Conservation (phyloP, 2,113 vertebrate genomes). For the Motacilla alba region DNA sequence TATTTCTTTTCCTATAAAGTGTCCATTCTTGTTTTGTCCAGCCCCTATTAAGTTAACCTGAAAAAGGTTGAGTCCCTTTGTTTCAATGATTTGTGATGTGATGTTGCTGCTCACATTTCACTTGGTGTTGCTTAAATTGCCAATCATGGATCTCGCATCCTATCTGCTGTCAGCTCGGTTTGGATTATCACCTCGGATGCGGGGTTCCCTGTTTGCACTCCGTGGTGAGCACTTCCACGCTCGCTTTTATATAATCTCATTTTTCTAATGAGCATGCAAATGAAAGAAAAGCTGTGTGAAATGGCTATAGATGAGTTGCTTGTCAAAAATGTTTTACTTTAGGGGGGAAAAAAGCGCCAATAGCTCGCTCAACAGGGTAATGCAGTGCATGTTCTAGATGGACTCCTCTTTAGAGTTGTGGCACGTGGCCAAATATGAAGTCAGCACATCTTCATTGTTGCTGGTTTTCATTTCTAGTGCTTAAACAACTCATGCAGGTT, state of each 20-base stretch:
- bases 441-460: slow-evolving; percentile 74
- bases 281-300: slow-evolving; percentile 84
- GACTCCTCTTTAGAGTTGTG: slow-evolving; percentile 67
- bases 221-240: slow-evolving; percentile 64
- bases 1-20: slow-evolving; percentile 36
- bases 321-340: slow-evolving; percentile 85
- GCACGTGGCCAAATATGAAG: slow-evolving; percentile 77
- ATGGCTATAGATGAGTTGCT: slow-evolving; percentile 77
- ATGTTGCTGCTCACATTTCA: slow-evolving; percentile 74
- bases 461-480: slow-evolving; percentile 65
- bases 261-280: slow-evolving; percentile 90
- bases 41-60: slow-evolving; percentile 61
- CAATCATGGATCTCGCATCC: slow-evolving; percentile 75
- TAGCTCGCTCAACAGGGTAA: slow-evolving; percentile 26
- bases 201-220: slow-evolving; percentile 45
- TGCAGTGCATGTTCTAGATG: slow-evolving; percentile 59
- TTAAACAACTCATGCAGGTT: slow-evolving; percentile 74
- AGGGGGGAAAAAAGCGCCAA: not conserved
- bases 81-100: slow-evolving; percentile 72
- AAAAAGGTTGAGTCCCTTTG: slow-evolving; percentile 67
- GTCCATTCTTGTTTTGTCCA: slow-evolving; percentile 64
- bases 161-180: slow-evolving; percentile 67
- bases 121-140: slow-evolving; percentile 66
- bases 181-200: slow-evolving; percentile 68
- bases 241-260: slow-evolving; percentile 77